phyloP scores from a whole-genome alignment of 2,113 vertebrate species.

The Podarcis muralis region DNA sequence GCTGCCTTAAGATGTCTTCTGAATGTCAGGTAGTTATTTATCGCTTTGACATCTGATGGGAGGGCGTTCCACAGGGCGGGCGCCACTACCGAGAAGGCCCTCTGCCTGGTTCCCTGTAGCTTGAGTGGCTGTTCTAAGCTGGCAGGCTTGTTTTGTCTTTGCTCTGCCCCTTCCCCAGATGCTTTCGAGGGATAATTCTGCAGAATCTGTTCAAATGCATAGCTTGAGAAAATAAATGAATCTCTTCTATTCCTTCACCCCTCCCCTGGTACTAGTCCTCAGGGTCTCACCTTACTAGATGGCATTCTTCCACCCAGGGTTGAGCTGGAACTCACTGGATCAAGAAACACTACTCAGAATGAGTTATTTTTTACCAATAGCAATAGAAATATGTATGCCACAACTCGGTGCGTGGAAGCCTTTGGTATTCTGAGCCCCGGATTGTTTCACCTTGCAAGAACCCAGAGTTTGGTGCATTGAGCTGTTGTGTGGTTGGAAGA shows the following conservation, averaged over 20 bases:
- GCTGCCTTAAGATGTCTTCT: too few relatives aligned
- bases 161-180: too few relatives aligned
- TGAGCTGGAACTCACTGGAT: background rate
- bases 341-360: background rate
- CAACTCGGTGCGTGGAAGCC: background rate
- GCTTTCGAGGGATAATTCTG: background rate
- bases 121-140: background rate
- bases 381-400: background rate
- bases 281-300: background rate
- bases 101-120: too few relatives aligned
- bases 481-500: slow-evolving; percentile 1
- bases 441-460: background rate
- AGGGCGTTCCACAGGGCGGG: too few relatives aligned
- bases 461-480: too few relatives aligned
- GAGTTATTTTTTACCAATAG: background rate
- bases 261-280: background rate
- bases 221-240: background rate
- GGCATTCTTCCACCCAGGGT: background rate
- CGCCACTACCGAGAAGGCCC: too few relatives aligned
- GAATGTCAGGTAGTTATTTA: too few relatives aligned
- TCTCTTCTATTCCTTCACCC: background rate
- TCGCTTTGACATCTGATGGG: too few relatives aligned
- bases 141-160: background rate
- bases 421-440: background rate
- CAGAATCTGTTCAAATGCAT: background rate